Conservation (phyloP, 1,140 invertebrate genomes). For the Lordiphosa collinella region DNA sequence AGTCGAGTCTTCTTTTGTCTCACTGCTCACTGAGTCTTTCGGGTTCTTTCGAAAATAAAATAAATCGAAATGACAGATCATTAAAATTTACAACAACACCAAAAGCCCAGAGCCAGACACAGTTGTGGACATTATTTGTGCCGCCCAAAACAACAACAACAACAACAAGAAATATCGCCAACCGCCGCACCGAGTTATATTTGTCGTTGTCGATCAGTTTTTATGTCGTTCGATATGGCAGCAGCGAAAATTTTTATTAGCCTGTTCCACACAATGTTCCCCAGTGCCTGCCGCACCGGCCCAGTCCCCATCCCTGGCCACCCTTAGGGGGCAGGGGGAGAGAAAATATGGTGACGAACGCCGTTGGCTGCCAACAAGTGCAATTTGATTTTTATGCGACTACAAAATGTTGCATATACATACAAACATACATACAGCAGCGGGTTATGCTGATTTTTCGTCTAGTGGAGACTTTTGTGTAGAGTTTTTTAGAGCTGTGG, state of each 20-base stretch:
- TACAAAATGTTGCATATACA: slow-evolving; percentile 8
- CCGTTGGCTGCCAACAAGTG: slow-evolving; percentile 69
- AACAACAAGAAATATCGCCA: slow-evolving; percentile 12
- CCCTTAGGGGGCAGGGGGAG: not conserved
- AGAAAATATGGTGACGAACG: slow-evolving; percentile 7
- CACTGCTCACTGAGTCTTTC: slow-evolving; percentile 20
- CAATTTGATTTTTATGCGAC: slow-evolving; percentile 60
- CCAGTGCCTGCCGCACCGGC: slow-evolving; percentile 32
- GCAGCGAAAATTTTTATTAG: slow-evolving; percentile 74
- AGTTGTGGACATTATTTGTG: slow-evolving; percentile 58
- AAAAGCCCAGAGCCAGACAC: slow-evolving; percentile 13
- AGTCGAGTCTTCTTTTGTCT: slow-evolving; percentile 46
- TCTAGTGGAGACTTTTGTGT: slow-evolving; percentile 36
- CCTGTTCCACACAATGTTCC: slow-evolving; percentile 39
- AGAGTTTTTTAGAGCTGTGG: slow-evolving; percentile 1
- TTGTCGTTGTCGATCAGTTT: slow-evolving; percentile 77
- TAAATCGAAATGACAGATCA: slow-evolving; percentile 79
- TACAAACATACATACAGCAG: not conserved
- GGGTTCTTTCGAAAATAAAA: slow-evolving; percentile 69
- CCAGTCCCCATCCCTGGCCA: not conserved
- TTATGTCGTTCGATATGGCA: slow-evolving; percentile 75
- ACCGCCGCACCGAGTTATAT: slow-evolving; percentile 53
- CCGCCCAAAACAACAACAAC: slow-evolving; percentile 12
- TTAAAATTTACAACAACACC: slow-evolving; percentile 76
- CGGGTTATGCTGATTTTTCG: not conserved